Conservation (phyloP, 2,113 vertebrate genomes). For the Coptodon bakossiorum region DNA sequence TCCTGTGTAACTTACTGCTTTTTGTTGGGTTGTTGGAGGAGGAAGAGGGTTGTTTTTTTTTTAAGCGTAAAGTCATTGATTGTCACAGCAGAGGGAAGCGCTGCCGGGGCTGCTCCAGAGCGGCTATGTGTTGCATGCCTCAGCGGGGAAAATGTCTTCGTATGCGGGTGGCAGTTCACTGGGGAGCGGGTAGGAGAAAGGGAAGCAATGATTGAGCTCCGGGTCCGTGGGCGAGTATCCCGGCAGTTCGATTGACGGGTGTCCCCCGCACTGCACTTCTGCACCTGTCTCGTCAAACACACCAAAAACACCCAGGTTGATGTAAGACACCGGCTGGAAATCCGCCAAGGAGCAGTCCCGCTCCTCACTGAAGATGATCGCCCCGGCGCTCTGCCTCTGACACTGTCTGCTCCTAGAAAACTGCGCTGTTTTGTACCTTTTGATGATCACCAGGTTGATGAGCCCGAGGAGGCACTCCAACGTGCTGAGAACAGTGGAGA, state of each 20-base stretch:
- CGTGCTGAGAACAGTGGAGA: slow-evolving; percentile 89
- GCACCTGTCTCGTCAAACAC: slow-evolving; percentile 82
- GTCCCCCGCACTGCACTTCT: slow-evolving; percentile 84
- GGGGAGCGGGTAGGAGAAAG: slow-evolving; percentile 84
- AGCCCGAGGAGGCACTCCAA: slow-evolving; percentile 88
- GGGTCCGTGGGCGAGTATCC: slow-evolving; percentile 87
- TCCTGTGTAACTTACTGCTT: slow-evolving; percentile 34
- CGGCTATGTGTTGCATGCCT: slow-evolving; percentile 65
- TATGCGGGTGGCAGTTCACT: slow-evolving; percentile 83
- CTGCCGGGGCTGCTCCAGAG: slow-evolving; percentile 1
- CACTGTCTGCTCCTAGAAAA: slow-evolving; percentile 71
- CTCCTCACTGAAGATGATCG: slow-evolving; percentile 80
- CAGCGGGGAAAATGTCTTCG: slow-evolving; percentile 86
- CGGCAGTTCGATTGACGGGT: slow-evolving; percentile 89
- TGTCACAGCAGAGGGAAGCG: slow-evolving; percentile 28
- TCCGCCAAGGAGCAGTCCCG: slow-evolving; percentile 76
- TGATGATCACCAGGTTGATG: slow-evolving; percentile 83
- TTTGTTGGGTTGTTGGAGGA: neutral
- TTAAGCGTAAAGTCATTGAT: slow-evolving; percentile 36
- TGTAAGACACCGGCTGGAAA: slow-evolving; percentile 88
- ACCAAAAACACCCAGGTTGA: slow-evolving; percentile 83
- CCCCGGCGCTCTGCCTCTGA: slow-evolving; percentile 74
- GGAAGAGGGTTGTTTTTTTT: neutral
- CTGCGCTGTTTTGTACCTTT: slow-evolving; percentile 82
- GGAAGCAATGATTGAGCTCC: slow-evolving; percentile 83